These are phyloP conservation scores for Pseudomugil tenellus DNA, from an alignment of 2,797 vertebrate genomes.

Conservation along the genomic window DNA sequence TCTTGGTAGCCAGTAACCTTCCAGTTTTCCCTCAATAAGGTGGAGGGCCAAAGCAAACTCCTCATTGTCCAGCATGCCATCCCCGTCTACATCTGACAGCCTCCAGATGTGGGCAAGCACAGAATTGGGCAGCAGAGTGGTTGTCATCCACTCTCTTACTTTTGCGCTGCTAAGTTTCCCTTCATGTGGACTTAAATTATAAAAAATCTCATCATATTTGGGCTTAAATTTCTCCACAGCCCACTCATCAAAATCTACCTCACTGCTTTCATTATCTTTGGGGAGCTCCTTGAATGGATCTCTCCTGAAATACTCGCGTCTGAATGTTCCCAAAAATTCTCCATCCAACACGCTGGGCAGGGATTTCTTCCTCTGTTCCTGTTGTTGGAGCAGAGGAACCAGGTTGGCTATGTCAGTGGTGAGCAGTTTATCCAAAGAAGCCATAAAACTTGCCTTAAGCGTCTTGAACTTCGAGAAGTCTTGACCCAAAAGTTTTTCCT, in stretches of 20 bases:
- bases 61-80: slow-evolving; percentile 92
- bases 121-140: slow-evolving; percentile 87
- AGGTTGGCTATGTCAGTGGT: slow-evolving; percentile 87
- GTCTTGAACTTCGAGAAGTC: slow-evolving; percentile 91
- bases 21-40: slow-evolving; percentile 90
- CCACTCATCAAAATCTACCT: slow-evolving; percentile 79
- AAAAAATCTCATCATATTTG: slow-evolving; percentile 94
- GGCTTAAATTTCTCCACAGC: slow-evolving; percentile 89
- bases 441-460: slow-evolving; percentile 87
- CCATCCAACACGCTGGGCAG: slow-evolving; percentile 85
- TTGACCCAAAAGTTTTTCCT: slow-evolving; percentile 88
- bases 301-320: slow-evolving; percentile 79
- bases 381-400: slow-evolving; percentile 87
- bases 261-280: slow-evolving; percentile 58
- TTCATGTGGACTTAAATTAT: slow-evolving; percentile 85
- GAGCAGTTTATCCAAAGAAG: slow-evolving; percentile 87
- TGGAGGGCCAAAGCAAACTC: slow-evolving; percentile 92
- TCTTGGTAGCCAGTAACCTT: slow-evolving; percentile 87
- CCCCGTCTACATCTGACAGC: slow-evolving; percentile 89
- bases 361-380: slow-evolving; percentile 79
- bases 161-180: slow-evolving; percentile 90
- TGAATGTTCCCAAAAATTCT: slow-evolving; percentile 85
- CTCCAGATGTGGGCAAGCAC: slow-evolving; percentile 92
- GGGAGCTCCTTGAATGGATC: slow-evolving; percentile 80
- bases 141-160: slow-evolving; percentile 90